These are phyloP conservation scores for Microctonus brassicae DNA, from an alignment of 2,888 invertebrate genomes.

Conservation along the genomic window DNA sequence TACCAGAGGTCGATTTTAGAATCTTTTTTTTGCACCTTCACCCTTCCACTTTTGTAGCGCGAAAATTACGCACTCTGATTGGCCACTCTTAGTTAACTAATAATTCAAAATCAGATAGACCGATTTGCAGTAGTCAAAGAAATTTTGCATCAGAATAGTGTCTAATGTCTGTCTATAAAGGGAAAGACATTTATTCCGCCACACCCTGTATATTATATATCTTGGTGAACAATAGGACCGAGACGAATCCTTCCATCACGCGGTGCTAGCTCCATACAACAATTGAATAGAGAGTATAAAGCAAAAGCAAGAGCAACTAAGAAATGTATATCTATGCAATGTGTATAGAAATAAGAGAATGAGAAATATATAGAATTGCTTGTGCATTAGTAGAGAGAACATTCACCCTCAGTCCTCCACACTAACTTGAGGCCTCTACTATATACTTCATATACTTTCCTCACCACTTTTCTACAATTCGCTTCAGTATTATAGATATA, in stretches of 20 bases:
- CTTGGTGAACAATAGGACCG: slow-evolving; percentile 12
- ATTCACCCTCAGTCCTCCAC: slow-evolving; percentile 41
- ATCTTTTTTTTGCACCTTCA: too few species aligned
- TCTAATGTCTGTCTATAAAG: too few species aligned
- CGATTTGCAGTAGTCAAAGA: too few species aligned
- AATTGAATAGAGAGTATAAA: background rate
- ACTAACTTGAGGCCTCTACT: too few species aligned
- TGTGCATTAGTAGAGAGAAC: slow-evolving; percentile 43
- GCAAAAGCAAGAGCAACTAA: background rate
- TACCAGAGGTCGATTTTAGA: too few species aligned
- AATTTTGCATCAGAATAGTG: too few species aligned
- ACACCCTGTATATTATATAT: too few species aligned
- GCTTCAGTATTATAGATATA: background rate
- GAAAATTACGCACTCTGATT: too few species aligned
- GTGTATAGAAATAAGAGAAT: slow-evolving; percentile 2
- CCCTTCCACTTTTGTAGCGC: too few species aligned
- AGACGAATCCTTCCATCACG: slow-evolving; percentile 13
- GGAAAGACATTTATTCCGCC: too few species aligned
- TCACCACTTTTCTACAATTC: background rate
- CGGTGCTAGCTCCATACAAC: background rate
- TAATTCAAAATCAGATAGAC: too few species aligned
- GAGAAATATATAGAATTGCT: slow-evolving; percentile 18
- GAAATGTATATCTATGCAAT: background rate
- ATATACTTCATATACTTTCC: background rate
- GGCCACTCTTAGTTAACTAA: too few species aligned